phyloP scores from a whole-genome alignment of 2,113 vertebrate genomes.

The Lophura nycthemera region DNA sequence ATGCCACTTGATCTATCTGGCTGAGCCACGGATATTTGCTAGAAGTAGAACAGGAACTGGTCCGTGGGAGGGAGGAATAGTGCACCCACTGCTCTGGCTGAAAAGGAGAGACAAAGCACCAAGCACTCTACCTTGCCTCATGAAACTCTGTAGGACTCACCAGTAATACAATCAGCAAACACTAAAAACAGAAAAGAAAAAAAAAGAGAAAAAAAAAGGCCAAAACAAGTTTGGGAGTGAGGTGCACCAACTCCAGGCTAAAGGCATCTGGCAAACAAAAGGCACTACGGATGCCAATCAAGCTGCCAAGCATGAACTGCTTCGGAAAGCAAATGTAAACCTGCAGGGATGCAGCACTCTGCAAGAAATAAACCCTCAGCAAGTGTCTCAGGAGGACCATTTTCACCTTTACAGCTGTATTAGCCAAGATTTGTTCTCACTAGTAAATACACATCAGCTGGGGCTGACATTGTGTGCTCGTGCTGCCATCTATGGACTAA shows the following conservation, averaged over 20 bases:
- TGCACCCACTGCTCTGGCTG: neutral
- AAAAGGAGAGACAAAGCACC: conserved; percentile 3
- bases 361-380: neutral
- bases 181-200: neutral
- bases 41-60: neutral
- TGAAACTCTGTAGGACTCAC: neutral
- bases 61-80: neutral
- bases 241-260: neutral
- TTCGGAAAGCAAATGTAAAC: neutral
- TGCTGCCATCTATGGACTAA: conserved; percentile 54
- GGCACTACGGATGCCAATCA: fast-evolving
- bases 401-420: conserved; percentile 2
- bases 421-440: neutral
- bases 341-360: neutral
- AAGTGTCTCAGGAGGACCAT: neutral
- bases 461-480: neutral
- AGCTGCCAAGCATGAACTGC: neutral
- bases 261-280: neutral
- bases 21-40: neutral
- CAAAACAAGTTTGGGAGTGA: neutral
- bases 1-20: neutral
- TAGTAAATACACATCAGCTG: neutral
- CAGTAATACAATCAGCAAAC: neutral
- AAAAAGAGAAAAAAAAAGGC: neutral
- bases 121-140: neutral